These are phyloP conservation scores for Drosophila bunnanda DNA, from an alignment of 2,888 invertebrate genomes.

Conservation along the genomic window DNA sequence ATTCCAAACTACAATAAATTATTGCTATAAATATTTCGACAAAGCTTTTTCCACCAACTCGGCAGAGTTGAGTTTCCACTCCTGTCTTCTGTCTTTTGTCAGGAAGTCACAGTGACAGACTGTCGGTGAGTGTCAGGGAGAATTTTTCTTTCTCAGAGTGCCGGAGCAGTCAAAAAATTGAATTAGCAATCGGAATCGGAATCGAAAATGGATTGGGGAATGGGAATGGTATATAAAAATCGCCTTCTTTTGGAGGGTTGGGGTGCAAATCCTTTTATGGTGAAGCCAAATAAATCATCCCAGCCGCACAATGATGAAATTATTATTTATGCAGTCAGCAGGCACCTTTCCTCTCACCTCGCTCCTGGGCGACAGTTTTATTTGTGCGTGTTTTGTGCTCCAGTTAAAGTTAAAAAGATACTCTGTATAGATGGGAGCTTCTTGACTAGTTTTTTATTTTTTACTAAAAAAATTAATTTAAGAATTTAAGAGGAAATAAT, in stretches of 20 bases:
- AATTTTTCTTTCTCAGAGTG: slow-evolving; percentile 41
- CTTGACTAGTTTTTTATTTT: too few species aligned
- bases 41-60: slow-evolving; percentile 58
- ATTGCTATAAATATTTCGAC: slow-evolving; percentile 78
- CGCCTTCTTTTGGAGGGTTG: background rate
- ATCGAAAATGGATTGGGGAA: slow-evolving; percentile 23
- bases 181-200: slow-evolving; percentile 70
- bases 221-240: slow-evolving; percentile 2
- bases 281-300: slow-evolving; percentile 81
- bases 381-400: slow-evolving; percentile 67
- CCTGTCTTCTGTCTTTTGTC: background rate
- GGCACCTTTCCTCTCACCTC: slow-evolving; percentile 12
- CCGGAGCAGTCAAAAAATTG: slow-evolving; percentile 64
- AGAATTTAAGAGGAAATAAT: background rate
- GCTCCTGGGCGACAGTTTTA: slow-evolving; percentile 21
- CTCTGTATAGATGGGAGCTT: slow-evolving; percentile 4
- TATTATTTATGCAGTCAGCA: slow-evolving; percentile 79
- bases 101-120: slow-evolving; percentile 38
- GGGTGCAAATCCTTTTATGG: slow-evolving; percentile 69
- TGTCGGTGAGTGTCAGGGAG: slow-evolving; percentile 58
- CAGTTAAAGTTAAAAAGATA: slow-evolving; percentile 69
- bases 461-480: rapidly evolving
- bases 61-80: background rate
- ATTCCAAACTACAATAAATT: slow-evolving; percentile 80
- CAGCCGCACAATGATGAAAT: slow-evolving; percentile 83